Evolutionary conservation across 2,888 invertebrate genomes (phyloP).

Genomic region (Drosophila rubida): DNA sequence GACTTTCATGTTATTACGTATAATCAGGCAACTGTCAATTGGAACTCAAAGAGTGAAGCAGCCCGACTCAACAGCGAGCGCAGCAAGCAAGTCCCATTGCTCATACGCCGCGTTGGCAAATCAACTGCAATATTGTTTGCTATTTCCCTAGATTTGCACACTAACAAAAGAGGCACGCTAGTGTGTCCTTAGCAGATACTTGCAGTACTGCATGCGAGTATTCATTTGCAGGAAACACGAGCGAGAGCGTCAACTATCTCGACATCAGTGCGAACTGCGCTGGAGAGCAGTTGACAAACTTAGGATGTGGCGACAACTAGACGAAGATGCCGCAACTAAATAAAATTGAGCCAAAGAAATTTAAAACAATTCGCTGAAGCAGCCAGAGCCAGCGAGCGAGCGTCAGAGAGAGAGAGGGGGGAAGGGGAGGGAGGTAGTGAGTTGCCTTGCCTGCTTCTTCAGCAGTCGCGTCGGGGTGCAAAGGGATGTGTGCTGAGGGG

Average conservation of each 20-base stretch:
- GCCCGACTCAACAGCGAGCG: neutral
- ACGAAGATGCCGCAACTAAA: slow-evolving; percentile 13
- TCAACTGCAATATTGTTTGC: neutral
- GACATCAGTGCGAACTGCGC: too few species aligned
- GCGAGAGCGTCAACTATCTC: too few species aligned
- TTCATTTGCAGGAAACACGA: too few species aligned
- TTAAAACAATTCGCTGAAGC: slow-evolving; percentile 35
- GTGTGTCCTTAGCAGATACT: too few species aligned
- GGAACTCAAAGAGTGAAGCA: slow-evolving; percentile 12
- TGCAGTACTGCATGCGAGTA: too few species aligned
- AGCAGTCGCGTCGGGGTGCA: neutral
- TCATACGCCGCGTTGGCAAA: slow-evolving; percentile 29
- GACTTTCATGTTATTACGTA: slow-evolving; percentile 1
- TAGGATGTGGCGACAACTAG: neutral
- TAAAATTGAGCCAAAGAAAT: slow-evolving; percentile 27
- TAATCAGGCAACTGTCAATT: slow-evolving; percentile 39
- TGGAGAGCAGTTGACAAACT: too few species aligned
- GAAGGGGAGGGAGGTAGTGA: neutral
- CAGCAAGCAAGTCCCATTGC: slow-evolving; percentile 8
- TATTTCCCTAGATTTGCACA: too few species aligned
- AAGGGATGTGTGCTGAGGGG: neutral
- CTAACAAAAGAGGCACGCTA: too few species aligned
- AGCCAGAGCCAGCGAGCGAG: too few species aligned
- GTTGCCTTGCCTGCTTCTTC: neutral
- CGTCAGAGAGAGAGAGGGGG: too few species aligned